Conservation (phyloP, 2,113 vertebrate species). For the Pelmatolapia mariae region DNA sequence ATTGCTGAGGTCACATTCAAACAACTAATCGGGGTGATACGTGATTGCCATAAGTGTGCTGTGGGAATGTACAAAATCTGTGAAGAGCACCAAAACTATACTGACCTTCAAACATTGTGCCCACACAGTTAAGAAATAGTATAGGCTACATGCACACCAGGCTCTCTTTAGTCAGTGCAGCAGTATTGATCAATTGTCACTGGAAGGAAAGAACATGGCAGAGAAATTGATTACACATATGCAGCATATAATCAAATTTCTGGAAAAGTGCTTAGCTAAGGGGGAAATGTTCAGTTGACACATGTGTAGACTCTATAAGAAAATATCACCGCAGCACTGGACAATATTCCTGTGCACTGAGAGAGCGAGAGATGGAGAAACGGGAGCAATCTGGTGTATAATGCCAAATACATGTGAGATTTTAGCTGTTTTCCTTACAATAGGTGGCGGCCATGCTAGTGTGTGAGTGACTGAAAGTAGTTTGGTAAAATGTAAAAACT, state of each 20-base stretch:
- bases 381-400: constrained; percentile 8
- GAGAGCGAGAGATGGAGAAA: not conserved
- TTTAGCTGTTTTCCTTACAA: not conserved
- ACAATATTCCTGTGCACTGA: not conserved
- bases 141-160: not conserved
- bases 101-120: constrained; percentile 31
- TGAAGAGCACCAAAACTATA: not conserved
- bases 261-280: constrained; percentile 47
- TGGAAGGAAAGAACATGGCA: constrained; percentile 58
- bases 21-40: not conserved
- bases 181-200: constrained; percentile 62
- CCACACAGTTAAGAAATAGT: constrained; percentile 5
- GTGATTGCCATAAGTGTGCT: not conserved
- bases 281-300: constrained; percentile 42
- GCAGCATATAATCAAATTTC: constrained; percentile 58
- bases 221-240: constrained; percentile 63
- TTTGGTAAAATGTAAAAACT: not conserved
- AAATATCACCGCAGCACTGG: constrained; percentile 35
- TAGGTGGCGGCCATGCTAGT: not conserved
- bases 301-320: not conserved
- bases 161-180: constrained; percentile 34
- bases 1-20: not conserved
- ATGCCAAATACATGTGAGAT: constrained; percentile 13
- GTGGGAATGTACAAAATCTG: not conserved
- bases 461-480: not conserved